Evolutionary conservation across 1,140 invertebrate genomes (phyloP), one percentile per base, ranked within the genome.

Genomic region (Ceratosolen fusciceps): DNA sequence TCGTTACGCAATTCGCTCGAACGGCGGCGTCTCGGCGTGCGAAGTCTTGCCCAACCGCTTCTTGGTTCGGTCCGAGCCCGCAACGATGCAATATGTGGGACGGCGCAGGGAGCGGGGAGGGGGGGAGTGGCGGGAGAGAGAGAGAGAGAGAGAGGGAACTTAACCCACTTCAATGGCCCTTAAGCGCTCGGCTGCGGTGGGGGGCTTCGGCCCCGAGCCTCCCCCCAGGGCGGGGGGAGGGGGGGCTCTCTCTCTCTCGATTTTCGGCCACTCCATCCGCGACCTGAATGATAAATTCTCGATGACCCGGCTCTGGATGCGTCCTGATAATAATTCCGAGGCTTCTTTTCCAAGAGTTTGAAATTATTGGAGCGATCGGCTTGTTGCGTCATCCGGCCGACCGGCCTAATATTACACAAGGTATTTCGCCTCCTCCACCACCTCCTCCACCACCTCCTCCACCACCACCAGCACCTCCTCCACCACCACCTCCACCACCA

Each of bases 91-190:
- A n/a, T n/a, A n/a, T n/a, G n/a, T n/a, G n/a, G n/a, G 19, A 1
- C 29, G 10, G 31, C 16, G 60, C 31, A 37, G 12, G 26, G 29
- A 29, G 7, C 9, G 14, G 37, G 0, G 52, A 16, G 37, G 9
- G 26, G 24, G 56, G 52, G 3, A n/a, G 56, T 7, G 24, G 56
- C 56, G 21, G 19, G 60, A 31, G 14, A 19, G 29, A 19, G 49
- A 3, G 49, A 14, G 49, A 19, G 14, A 21, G 9, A 43, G 14
- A 39, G 34, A 12, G n/a, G n/a, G 24, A 19, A 37, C 10, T 74
- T 43, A 74, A 62, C 72, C 72, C 31, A 74, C 39, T 74, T 74
- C 62, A 74, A 74, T 43, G 34, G 72, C 24, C 12, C 37, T 72
- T 9, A 49, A 4, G 14, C 49, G 34, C 70, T 72, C 29, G 24